phyloP scores from a whole-genome alignment of 2,888 invertebrate species.

The Epinotia brunnichana region DNA sequence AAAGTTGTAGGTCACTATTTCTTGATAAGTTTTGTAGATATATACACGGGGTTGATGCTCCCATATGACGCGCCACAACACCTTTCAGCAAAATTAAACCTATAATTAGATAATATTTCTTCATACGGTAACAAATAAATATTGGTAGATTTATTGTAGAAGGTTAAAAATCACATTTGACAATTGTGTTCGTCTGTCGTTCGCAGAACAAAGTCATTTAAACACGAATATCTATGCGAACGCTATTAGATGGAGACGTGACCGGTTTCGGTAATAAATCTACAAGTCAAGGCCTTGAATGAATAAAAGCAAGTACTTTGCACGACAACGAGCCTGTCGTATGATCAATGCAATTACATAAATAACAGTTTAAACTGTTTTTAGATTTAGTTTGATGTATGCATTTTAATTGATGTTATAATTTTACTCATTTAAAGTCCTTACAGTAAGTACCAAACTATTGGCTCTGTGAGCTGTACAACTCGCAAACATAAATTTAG shows the following conservation, averaged over 20 bases:
- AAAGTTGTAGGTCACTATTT: too few species aligned
- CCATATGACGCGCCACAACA: not conserved
- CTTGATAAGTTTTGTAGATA: too few species aligned
- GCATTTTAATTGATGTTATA: not conserved
- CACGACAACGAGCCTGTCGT: not conserved
- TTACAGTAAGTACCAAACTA: too few species aligned
- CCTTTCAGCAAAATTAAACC: not conserved
- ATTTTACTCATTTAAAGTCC: too few species aligned
- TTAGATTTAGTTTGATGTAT: not conserved
- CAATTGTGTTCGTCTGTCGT: conserved; percentile 1
- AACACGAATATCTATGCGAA: conserved; percentile 17
- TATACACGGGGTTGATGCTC: not conserved
- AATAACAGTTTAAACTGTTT: not conserved
- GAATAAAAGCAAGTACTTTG: conserved; percentile 15
- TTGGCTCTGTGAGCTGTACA: too few species aligned
- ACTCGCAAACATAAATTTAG: too few species aligned
- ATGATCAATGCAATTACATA: not conserved
- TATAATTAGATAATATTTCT: not conserved
- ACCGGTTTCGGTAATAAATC: conserved; percentile 26
- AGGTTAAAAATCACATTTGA: conserved; percentile 5
- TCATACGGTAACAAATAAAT: not conserved
- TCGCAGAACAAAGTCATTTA: conserved; percentile 11
- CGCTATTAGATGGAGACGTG: conserved; percentile 14
- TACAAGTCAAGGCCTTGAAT: conserved; percentile 18
- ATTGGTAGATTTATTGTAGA: not conserved